These are phyloP conservation scores for Megaleporinus macrocephalus DNA, from an alignment of 2,113 vertebrate species.

Conservation along the genomic window DNA sequence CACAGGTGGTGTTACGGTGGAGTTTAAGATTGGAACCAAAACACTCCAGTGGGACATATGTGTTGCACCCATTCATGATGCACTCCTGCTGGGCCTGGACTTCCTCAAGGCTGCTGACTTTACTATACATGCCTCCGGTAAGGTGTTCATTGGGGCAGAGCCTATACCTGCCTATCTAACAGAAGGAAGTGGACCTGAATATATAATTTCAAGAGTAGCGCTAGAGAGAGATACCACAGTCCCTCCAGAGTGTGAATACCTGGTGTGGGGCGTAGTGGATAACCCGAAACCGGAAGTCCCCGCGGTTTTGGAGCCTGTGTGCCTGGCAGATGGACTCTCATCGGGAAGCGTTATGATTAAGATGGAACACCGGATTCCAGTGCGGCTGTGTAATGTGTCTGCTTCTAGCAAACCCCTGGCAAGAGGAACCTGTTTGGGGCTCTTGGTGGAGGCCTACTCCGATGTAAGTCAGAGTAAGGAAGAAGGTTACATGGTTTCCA, in stretches of 20 bases:
- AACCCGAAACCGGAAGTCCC: neutral
- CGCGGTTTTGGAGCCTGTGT: neutral
- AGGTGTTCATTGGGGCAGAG: neutral
- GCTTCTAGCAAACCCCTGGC: slow-evolving; percentile 1
- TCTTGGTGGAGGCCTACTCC: neutral
- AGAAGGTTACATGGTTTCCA: too few species aligned
- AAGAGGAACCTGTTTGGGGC: neutral
- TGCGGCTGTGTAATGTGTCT: neutral
- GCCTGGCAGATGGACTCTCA: neutral
- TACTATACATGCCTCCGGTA: slow-evolving; percentile 15
- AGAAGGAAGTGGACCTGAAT: too few species aligned
- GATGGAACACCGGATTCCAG: neutral
- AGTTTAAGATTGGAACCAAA: too few species aligned
- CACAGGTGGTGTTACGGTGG: too few species aligned
- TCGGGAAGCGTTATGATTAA: slow-evolving; percentile 9
- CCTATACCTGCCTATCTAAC: slow-evolving; percentile 6
- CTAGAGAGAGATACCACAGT: neutral
- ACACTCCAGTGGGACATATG: too few species aligned
- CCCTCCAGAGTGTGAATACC: slow-evolving; percentile 1
- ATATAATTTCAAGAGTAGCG: neutral
- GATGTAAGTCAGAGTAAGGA: neutral
- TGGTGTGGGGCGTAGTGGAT: slow-evolving; percentile 13
- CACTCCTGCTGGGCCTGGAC: too few species aligned
- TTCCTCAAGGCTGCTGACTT: neutral
- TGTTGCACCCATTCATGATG: too few species aligned